Evolutionary conservation across 2,888 invertebrate genomes (phyloP), one percentile per base, ranked within the genome.

Genomic region (Nemapogon koenigi): DNA sequence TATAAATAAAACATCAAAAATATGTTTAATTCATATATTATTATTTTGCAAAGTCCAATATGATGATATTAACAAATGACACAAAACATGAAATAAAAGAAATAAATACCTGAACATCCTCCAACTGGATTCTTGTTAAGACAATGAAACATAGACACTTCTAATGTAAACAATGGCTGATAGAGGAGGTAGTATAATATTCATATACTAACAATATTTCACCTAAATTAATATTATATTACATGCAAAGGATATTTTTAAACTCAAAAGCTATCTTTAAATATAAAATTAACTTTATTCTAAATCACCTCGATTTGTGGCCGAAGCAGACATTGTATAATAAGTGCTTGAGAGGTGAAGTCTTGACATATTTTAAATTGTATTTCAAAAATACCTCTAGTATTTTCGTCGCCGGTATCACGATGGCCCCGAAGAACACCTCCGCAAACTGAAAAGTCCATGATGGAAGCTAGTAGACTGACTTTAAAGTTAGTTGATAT

Each of bases 381-480:
- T n/a, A n/a, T n/a, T n/a, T n/a, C n/a, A n/a, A n/a, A n/a, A n/a
- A n/a, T n/a, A n/a, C n/a, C n/a, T n/a, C n/a, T n/a, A n/a, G n/a
- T n/a, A n/a, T n/a, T n/a, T n/a, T n/a, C n/a, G n/a, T n/a, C n/a
- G n/a, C n/a, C n/a, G n/a, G n/a, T n/a, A n/a, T n/a, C n/a, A n/a
- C n/a, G n/a, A n/a, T n/a, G n/a, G n/a, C n/a, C n/a, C n/a, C n/a
- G n/a, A n/a, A n/a, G n/a, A n/a, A n/a, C n/a, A n/a, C n/a, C n/a
- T n/a, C n/a, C n/a, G n/a, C n/a, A n/a, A n/a, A n/a, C 76, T 76
- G 76, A 78, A 76, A 78, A 78, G 76, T 66, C 76, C 78, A 78
- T 69, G 60, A 60, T 63, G 66, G 62, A 63, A 60, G 67, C 70
- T 76, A 75, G 64, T 68, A 70, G 60, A 50, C 57, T 50, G 59